Conservation (phyloP, 2,888 invertebrate genomes). For the Lycophotia porphyrea region DNA sequence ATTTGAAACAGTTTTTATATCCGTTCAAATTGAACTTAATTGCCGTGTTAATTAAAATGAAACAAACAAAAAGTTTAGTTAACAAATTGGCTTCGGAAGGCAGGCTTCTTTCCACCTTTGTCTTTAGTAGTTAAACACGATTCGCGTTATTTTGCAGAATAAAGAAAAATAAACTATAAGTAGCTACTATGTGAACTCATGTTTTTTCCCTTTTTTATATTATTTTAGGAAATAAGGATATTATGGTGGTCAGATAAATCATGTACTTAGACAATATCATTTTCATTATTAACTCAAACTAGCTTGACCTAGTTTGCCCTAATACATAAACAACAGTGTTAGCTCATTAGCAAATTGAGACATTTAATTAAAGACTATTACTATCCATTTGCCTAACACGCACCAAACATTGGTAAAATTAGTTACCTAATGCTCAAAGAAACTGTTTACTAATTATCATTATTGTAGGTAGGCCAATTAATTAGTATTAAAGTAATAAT, state of each 20-base stretch:
- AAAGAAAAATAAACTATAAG: background rate
- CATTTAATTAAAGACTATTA: constrained; percentile 21
- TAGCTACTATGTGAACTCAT: background rate
- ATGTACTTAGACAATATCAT: background rate
- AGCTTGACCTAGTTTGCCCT: background rate
- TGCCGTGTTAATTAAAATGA: constrained; percentile 19
- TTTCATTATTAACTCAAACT: background rate
- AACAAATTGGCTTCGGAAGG: background rate
- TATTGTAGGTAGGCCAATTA: constrained; percentile 1
- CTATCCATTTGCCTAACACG: constrained; percentile 7
- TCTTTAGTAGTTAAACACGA: constrained; percentile 5
- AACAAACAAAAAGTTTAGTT: background rate
- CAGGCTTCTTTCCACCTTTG: constrained; percentile 1
- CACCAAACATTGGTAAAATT: constrained; percentile 26
- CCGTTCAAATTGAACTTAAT: constrained; percentile 15
- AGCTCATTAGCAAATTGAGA: background rate
- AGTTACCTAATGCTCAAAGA: constrained; percentile 23
- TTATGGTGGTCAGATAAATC: background rate
- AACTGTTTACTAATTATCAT: constrained; percentile 22
- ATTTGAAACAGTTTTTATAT: constrained; percentile 16
- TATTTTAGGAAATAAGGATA: background rate
- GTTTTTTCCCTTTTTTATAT: background rate
- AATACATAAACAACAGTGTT: background rate
- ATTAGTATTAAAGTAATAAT: background rate
- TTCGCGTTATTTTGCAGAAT: background rate